These are phyloP conservation scores for Leptinotarsa defecta DNA, from an alignment of 1,140 invertebrate species.

Conservation along the genomic window DNA sequence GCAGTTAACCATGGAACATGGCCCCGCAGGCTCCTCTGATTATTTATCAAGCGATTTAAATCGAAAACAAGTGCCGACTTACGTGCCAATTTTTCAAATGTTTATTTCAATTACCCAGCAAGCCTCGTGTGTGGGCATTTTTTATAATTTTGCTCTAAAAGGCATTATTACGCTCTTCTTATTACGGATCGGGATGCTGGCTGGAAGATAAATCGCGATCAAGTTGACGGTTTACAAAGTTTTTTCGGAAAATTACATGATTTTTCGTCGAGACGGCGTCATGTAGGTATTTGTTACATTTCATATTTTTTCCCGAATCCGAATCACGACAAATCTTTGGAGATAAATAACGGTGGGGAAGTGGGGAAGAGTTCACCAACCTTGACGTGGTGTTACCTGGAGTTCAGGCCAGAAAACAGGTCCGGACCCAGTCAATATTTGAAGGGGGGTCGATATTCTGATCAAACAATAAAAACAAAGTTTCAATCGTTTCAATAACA, in stretches of 20 bases:
- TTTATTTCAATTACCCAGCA: slow-evolving; percentile 29
- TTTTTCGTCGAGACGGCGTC: slow-evolving; percentile 19
- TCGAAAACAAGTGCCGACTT: slow-evolving; percentile 39
- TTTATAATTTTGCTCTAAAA: slow-evolving; percentile 29
- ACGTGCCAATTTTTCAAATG: slow-evolving; percentile 45
- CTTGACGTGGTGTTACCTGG: background rate
- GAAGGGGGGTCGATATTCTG: no score
- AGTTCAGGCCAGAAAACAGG: no score
- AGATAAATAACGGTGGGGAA: background rate
- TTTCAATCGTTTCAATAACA: no score
- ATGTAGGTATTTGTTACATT: slow-evolving; percentile 16
- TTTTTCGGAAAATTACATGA: slow-evolving; percentile 15
- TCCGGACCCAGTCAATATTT: no score
- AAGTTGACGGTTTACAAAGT: background rate
- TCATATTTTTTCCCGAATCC: slow-evolving; percentile 9
- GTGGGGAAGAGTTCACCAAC: background rate
- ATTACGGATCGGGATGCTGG: slow-evolving; percentile 4
- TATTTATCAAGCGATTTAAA: slow-evolving; percentile 44
- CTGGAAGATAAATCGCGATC: slow-evolving; percentile 6
- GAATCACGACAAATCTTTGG: background rate
- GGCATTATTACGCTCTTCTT: slow-evolving; percentile 29
- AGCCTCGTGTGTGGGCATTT: slow-evolving; percentile 36
- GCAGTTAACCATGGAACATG: background rate
- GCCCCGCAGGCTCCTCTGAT: background rate
- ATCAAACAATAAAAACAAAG: no score